Conservation (phyloP, 2,797 vertebrate species). For the Typhlichthys eigenmanni region DNA sequence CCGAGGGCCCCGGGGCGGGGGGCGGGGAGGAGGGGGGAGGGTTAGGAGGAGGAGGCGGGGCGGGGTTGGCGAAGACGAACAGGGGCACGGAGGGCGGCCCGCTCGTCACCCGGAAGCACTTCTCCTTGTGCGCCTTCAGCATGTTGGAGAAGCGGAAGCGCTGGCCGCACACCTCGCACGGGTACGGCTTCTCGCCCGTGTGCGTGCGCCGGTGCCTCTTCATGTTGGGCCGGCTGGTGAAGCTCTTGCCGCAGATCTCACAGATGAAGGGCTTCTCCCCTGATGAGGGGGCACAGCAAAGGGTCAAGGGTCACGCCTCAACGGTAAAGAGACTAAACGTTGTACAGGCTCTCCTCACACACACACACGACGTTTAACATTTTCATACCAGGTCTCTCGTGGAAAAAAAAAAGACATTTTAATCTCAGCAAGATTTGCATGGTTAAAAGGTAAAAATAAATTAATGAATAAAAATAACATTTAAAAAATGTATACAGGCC, state of each 20-base stretch:
- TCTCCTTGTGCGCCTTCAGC: constrained; percentile 97
- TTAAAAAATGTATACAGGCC: no score
- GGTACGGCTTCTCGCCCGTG: constrained; percentile 97
- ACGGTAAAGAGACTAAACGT: no score
- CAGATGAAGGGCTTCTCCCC: constrained; percentile 99
- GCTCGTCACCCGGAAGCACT: constrained; percentile 95
- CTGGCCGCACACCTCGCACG: constrained; percentile 94
- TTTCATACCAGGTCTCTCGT: no score
- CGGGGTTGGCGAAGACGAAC: constrained; percentile 72
- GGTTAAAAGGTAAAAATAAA: no score
- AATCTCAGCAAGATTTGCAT: no score
- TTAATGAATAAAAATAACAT: no score
- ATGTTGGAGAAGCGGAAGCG: constrained; percentile 99
- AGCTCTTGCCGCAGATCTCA: constrained; percentile 98
- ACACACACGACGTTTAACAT: no score
- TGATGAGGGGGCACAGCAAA: constrained; percentile 43
- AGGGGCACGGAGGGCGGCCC: constrained; percentile 78
- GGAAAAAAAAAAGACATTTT: no score
- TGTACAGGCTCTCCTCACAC: no score
- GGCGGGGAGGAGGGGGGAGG: constrained; percentile 68
- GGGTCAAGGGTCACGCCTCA: no score
- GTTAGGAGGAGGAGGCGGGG: constrained; percentile 65
- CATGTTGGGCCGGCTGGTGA: constrained; percentile 98
- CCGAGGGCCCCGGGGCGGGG: constrained; percentile 67
- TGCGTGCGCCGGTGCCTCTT: constrained; percentile 95